Conservation (phyloP, 2,888 invertebrate genomes). For the Diloba caeruleocephala region DNA sequence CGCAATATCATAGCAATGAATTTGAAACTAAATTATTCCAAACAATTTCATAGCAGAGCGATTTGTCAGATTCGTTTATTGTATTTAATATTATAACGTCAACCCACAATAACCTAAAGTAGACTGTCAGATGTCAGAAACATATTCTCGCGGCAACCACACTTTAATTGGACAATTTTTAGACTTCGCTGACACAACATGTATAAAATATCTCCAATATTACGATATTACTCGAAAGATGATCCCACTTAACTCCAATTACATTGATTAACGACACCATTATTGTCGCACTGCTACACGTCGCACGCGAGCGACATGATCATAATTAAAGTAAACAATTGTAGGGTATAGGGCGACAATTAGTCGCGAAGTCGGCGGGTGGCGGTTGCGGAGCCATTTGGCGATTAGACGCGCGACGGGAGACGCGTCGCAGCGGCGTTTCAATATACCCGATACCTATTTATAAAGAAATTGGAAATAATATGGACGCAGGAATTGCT, state of each 20-base stretch:
- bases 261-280: slow-evolving; percentile 27
- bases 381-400: slow-evolving; percentile 33
- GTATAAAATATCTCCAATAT: slow-evolving; percentile 3
- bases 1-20: too few species aligned
- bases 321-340: slow-evolving; percentile 34
- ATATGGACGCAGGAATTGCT: not conserved
- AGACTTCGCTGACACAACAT: too few species aligned
- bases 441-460: slow-evolving; percentile 3
- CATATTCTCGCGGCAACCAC: too few species aligned
- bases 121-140: too few species aligned
- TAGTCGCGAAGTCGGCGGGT: slow-evolving; percentile 40
- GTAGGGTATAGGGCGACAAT: slow-evolving; percentile 29
- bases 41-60: too few species aligned
- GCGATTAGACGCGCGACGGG: slow-evolving; percentile 48
- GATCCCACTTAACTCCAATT: slow-evolving; percentile 40
- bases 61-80: too few species aligned
- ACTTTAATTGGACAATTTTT: too few species aligned
- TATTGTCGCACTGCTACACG: slow-evolving; percentile 27
- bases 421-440: slow-evolving; percentile 16
- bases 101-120: too few species aligned
- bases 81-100: too few species aligned
- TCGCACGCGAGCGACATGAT: slow-evolving; percentile 11
- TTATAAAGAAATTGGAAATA: not conserved
- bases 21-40: too few species aligned
- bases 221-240: slow-evolving; percentile 7